These are phyloP conservation scores for Crotalus helleri DNA, from an alignment of 2,113 vertebrate species.

Conservation along the genomic window DNA sequence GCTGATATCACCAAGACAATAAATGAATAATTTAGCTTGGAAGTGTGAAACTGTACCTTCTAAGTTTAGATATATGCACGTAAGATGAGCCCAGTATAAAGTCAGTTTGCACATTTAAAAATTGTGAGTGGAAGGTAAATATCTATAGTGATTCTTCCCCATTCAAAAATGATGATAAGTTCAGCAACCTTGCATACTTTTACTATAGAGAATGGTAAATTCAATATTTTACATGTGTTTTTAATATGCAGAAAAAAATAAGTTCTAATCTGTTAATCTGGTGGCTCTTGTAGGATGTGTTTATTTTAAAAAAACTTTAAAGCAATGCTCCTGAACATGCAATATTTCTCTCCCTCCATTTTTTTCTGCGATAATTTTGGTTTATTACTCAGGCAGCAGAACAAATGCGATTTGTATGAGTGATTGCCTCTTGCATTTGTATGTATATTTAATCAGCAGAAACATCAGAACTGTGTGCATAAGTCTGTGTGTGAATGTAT, in stretches of 20 bases:
- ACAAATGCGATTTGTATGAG: conserved; percentile 61
- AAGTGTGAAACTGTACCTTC: not conserved
- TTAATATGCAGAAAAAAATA: not conserved
- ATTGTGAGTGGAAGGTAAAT: not conserved
- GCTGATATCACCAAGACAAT: not conserved
- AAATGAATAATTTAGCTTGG: not conserved
- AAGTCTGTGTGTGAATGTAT: not conserved
- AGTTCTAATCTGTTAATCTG: conserved; percentile 37
- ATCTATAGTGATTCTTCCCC: not conserved
- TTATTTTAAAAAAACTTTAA: conserved; percentile 44
- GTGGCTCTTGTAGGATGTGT: conserved; percentile 47
- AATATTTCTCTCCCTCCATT: conserved; percentile 43
- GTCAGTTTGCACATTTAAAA: not conserved
- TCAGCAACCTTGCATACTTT: not conserved
- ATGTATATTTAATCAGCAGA: conserved; percentile 62
- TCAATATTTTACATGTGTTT: not conserved
- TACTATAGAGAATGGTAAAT: not conserved
- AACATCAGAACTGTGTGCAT: conserved; percentile 45
- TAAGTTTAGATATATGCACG: not conserved
- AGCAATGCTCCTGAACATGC: conserved; percentile 39
- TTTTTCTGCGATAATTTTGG: conserved; percentile 56
- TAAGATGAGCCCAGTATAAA: not conserved
- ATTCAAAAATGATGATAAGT: conserved; percentile 20
- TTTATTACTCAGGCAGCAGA: conserved; percentile 59
- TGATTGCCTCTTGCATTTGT: conserved; percentile 59